Evolutionary conservation across 1,140 invertebrate species (phyloP).

Genomic region (Diabrotica virgifera): DNA sequence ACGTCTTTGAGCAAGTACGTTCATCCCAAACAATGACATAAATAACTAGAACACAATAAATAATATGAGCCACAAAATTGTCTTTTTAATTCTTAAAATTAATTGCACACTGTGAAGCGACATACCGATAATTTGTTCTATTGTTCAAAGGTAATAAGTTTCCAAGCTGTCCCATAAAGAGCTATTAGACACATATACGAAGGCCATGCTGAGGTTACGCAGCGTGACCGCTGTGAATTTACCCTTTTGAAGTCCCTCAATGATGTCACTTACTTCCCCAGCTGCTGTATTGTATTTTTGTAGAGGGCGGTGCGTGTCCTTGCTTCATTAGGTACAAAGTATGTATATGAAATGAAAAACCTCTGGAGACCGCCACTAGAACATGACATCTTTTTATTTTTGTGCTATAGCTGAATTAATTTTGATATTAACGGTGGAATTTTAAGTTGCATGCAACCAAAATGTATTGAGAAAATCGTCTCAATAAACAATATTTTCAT

Average conservation of each 20-base stretch:
- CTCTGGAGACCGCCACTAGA: not conserved
- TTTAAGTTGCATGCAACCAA: not conserved
- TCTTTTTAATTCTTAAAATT: no score
- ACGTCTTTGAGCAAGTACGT: no score
- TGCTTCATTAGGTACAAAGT: not conserved
- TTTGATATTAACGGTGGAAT: not conserved
- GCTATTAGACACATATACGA: no score
- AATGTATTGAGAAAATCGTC: not conserved
- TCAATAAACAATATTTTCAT: no score
- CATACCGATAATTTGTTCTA: no score
- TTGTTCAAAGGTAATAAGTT: no score
- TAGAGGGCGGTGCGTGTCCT: not conserved
- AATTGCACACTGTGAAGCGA: no score
- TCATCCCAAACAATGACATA: no score
- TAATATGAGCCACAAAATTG: no score
- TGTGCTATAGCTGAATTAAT: not conserved
- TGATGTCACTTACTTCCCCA: not conserved
- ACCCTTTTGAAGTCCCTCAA: constrained; percentile 1
- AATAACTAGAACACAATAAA: no score
- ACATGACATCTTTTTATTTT: not conserved
- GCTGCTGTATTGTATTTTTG: not conserved
- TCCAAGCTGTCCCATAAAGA: no score
- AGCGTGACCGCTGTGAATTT: not conserved
- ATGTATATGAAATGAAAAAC: constrained; percentile 1
- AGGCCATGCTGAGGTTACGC: not conserved